A percentile compares a stretch with the other conserved stretches of the same genome.
These are phyloP conservation scores for Acipenser transmontanus DNA, from an alignment of 2,797 vertebrate species.

Conservation along the genomic window DNA sequence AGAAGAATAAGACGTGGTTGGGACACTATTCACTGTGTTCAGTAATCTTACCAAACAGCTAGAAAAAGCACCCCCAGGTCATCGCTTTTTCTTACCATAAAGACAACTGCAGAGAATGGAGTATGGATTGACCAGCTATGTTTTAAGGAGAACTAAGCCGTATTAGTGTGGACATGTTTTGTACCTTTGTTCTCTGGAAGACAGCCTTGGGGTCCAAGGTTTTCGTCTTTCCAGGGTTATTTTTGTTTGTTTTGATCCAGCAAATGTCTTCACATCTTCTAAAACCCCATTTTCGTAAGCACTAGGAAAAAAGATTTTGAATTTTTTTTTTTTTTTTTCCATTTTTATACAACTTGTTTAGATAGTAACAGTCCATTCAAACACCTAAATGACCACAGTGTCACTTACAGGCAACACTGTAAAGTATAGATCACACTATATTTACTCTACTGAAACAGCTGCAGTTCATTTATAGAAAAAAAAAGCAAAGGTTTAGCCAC, in stretches of 20 bases:
- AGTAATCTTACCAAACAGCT: neutral
- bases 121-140: no score
- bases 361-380: no score
- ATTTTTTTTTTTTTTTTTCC: conserved; percentile 1
- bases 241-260: conserved; percentile 99
- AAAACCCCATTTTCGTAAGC: conserved; percentile 95
- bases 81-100: neutral
- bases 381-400: no score
- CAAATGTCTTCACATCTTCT: conserved; percentile 96
- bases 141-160: no score
- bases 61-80: no score
- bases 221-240: conserved; percentile 95
- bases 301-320: conserved; percentile 51
- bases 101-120: neutral
- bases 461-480: conserved; percentile 19
- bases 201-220: conserved; percentile 94
- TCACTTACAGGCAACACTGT: no score
- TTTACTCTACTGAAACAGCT: conserved; percentile 8
- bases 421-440: no score
- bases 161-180: neutral
- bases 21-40: conserved; percentile 3
- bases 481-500: conserved; percentile 9
- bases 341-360: conserved; percentile 11
- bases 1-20: conserved; percentile 1
- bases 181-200: conserved; percentile 95